phyloP scores from a whole-genome alignment of 2,888 invertebrate species.

The Athripsodes cinereus region DNA sequence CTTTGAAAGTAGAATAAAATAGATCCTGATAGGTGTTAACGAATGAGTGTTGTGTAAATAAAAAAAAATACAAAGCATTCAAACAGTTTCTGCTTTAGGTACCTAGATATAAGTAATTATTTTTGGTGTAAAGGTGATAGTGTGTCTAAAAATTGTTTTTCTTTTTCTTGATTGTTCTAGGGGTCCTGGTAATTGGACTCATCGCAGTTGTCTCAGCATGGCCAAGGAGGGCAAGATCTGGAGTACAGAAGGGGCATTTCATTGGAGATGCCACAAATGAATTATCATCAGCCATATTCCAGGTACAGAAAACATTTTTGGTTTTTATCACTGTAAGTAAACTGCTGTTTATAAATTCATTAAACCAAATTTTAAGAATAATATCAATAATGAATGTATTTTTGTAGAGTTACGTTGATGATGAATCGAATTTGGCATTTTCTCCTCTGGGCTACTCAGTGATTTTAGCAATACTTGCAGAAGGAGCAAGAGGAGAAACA shows the following conservation, averaged over 20 bases:
- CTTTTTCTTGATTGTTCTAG: conserved; percentile 29
- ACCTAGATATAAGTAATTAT: too few species aligned
- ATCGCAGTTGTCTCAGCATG: conserved; percentile 39
- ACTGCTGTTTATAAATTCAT: neutral
- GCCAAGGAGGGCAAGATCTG: conserved; percentile 38
- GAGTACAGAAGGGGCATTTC: conserved; percentile 41
- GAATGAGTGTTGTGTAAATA: too few species aligned
- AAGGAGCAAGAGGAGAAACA: conserved; percentile 56
- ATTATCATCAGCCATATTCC: conserved; percentile 48
- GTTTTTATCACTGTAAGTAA: neutral
- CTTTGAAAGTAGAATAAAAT: too few species aligned
- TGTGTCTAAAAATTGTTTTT: too few species aligned
- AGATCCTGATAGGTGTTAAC: too few species aligned
- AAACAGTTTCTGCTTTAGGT: too few species aligned
- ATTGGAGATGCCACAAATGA: conserved; percentile 49
- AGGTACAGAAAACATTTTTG: conserved; percentile 35
- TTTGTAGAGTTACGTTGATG: conserved; percentile 48
- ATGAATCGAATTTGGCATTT: conserved; percentile 54
- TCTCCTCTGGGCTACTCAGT: conserved; percentile 60
- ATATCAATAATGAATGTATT: neutral
- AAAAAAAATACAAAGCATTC: too few species aligned
- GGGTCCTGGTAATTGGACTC: conserved; percentile 34
- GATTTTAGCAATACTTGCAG: conserved; percentile 56
- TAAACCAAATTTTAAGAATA: neutral
- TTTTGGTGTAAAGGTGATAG: too few species aligned